Conservation (phyloP, 2,797 vertebrate genomes). For the Esox masquinongy region DNA sequence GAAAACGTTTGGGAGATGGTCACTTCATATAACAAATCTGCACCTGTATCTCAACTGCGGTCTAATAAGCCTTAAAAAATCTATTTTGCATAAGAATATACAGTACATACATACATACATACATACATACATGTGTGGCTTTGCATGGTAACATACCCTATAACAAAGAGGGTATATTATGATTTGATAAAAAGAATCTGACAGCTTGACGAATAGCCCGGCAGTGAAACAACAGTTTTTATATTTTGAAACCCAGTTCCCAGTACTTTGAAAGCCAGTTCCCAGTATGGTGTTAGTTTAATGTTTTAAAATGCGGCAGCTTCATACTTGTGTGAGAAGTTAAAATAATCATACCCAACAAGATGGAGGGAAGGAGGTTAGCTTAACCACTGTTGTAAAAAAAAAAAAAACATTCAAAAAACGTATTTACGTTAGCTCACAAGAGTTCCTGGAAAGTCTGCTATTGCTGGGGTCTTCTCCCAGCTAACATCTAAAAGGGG, state of each 20-base stretch:
- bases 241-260: too few species aligned
- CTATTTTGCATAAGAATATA: neutral
- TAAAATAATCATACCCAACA: conserved; percentile 42
- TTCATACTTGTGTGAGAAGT: conserved; percentile 43
- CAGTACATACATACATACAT: neutral
- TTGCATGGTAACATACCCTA: neutral
- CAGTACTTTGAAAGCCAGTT: conserved; percentile 11
- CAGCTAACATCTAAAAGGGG: conserved; percentile 54
- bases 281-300: conserved; percentile 30
- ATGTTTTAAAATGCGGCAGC: conserved; percentile 22
- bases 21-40: conserved; percentile 14
- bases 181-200: conserved; percentile 23
- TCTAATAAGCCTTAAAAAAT: conserved; percentile 10
- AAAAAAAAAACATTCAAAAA: conserved; percentile 47
- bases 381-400: conserved; percentile 47
- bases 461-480: conserved; percentile 58
- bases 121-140: too few species aligned
- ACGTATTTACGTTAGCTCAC: conserved; percentile 61
- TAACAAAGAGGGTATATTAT: conserved; percentile 19
- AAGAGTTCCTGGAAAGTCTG: conserved; percentile 65
- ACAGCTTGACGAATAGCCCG: conserved; percentile 38
- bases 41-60: conserved; percentile 14
- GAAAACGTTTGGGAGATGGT: neutral
- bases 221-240: conserved; percentile 2
- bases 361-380: conserved; percentile 50